phyloP scores from a whole-genome alignment of 2,888 invertebrate species.

The Gisinianus flammeolus region DNA sequence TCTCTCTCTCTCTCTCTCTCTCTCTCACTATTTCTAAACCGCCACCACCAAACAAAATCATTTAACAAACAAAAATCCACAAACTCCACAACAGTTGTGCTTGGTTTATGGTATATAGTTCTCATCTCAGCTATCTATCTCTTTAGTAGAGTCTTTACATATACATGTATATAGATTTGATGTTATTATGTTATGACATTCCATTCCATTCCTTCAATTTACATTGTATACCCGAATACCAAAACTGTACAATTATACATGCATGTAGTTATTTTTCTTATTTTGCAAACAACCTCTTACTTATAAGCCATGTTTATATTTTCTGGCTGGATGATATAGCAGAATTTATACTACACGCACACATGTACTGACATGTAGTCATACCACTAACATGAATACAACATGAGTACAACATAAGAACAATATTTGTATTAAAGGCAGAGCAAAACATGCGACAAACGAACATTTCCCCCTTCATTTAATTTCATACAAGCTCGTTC shows the following conservation, averaged over 20 bases:
- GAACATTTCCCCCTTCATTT: not conserved
- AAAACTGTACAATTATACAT: too few relatives aligned
- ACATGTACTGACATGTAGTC: not conserved
- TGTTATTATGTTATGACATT: not conserved
- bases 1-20: not conserved
- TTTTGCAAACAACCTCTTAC: not conserved
- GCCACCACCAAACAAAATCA: constrained; percentile 14
- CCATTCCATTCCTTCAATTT: not conserved
- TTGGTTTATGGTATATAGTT: not conserved
- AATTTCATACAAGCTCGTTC: not conserved
- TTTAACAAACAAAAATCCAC: constrained; percentile 6
- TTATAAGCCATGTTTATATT: too few relatives aligned
- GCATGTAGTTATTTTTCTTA: not conserved
- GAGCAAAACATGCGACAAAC: not conserved
- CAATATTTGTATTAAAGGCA: not conserved
- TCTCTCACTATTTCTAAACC: not conserved
- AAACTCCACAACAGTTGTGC: constrained; percentile 11
- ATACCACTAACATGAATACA: not conserved
- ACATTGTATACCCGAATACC: too few relatives aligned
- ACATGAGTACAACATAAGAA: not conserved
- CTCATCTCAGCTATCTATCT: too few relatives aligned
- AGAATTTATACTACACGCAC: not conserved
- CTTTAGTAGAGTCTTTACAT: not conserved
- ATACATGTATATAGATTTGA: not conserved
- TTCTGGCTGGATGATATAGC: too few relatives aligned